phyloP scores from a whole-genome alignment of 2,888 invertebrate species.

The Lepidocyrtoides sp. region DNA sequence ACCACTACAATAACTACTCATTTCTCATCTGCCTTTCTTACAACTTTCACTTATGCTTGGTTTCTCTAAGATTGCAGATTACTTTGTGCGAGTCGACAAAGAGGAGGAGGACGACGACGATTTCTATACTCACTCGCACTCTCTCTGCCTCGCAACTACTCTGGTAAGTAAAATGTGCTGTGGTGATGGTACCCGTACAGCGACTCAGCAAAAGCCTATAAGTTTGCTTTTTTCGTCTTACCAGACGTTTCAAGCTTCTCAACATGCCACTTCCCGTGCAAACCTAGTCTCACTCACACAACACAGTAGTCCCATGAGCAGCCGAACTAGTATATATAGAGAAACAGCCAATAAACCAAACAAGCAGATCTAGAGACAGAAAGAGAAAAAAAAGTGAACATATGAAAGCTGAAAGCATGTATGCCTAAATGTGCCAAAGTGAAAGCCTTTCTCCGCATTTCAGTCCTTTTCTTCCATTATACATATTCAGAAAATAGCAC shows the following conservation, averaged over 20 bases:
- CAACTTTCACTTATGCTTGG: conserved; percentile 51
- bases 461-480: neutral
- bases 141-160: neutral
- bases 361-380: conserved; percentile 42
- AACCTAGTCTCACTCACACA: conserved; percentile 17
- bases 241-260: conserved; percentile 52
- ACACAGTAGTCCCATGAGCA: conserved; percentile 70
- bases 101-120: conserved; percentile 42
- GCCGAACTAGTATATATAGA: conserved; percentile 10
- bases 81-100: conserved; percentile 46
- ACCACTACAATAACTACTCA: conserved; percentile 28
- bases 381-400: conserved; percentile 7
- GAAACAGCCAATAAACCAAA: conserved; percentile 72
- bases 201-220: conserved; percentile 23
- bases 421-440: conserved; percentile 47
- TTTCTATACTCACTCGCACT: neutral
- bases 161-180: neutral
- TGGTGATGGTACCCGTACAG: conserved; percentile 1
- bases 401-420: conserved; percentile 32
- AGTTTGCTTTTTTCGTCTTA: conserved; percentile 19
- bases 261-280: conserved; percentile 50
- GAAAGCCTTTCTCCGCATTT: conserved; percentile 51
- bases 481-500: neutral
- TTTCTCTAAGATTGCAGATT: conserved; percentile 60
- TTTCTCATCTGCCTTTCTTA: conserved; percentile 56